Conservation (phyloP, 2,888 invertebrate species). For the Catonia carolina region DNA sequence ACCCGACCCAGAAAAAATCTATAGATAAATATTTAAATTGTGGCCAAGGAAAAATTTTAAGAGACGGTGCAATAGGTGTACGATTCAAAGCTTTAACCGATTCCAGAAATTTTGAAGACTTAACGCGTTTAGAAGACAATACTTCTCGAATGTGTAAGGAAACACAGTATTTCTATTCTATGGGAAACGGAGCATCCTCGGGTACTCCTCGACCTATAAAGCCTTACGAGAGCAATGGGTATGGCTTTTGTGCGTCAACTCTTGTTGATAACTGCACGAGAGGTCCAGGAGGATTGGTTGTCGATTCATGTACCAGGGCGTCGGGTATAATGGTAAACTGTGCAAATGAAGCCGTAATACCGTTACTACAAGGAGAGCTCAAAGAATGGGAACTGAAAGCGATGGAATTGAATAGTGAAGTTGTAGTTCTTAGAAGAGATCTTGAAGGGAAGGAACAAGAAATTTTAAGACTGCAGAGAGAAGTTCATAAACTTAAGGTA, state of each 20-base stretch:
- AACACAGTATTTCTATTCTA: slow-evolving; percentile 11
- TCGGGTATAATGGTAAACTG: neutral
- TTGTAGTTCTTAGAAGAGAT: slow-evolving; percentile 49
- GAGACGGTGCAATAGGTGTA: no score
- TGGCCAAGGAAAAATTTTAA: neutral
- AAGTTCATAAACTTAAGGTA: slow-evolving; percentile 65
- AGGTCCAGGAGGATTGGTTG: neutral
- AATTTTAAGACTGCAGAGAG: slow-evolving; percentile 55
- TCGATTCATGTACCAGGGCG: no score
- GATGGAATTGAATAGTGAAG: slow-evolving; percentile 42
- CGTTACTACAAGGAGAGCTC: slow-evolving; percentile 13
- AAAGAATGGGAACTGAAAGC: slow-evolving; percentile 22
- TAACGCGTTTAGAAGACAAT: slow-evolving; percentile 12
- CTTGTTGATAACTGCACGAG: neutral
- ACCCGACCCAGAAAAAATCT: neutral
- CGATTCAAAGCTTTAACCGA: no score
- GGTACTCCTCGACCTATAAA: slow-evolving; percentile 3
- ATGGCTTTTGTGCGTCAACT: slow-evolving; percentile 7
- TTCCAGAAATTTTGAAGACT: slow-evolving; percentile 1
- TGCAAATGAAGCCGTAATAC: neutral
- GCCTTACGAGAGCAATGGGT: neutral
- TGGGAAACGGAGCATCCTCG: slow-evolving; percentile 20
- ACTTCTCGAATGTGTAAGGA: slow-evolving; percentile 14
- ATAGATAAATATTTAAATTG: slow-evolving; percentile 2
- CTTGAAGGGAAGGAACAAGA: slow-evolving; percentile 51